Base-by-base conservation (phyloP, 2,888 invertebrate species). In the Parapristionchus giblindavisi region DNA sequence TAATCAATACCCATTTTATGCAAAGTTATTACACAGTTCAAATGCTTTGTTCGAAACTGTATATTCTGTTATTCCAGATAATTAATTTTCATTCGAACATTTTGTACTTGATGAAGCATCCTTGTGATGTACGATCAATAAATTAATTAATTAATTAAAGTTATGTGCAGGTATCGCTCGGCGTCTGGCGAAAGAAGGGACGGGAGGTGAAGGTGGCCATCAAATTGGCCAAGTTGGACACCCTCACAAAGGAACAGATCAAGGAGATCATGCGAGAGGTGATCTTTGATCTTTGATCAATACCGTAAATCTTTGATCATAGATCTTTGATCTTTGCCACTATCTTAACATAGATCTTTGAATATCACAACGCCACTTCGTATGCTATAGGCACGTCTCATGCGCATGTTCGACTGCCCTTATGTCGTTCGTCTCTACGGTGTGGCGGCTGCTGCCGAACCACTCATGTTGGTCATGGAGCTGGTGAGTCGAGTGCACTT, bases 401-500 rank as follows among this genome's bases (percentile, higher is more conserved):
- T 79, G 79, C 74, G 79, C 34, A 54, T 48, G 3, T 77, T 79
- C 52, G 65, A 77, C 24, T 77, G 75, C 54, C 77, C 77, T 6
- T 75, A 76, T 51, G 71, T 79, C 38, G 75, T 78, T 75, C 43
- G 61, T 60, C 74, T 81, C 51, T 78, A 78, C 52, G 81, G 82
- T 34, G 81, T 81, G 21, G 82, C 82, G 32, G 82, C 83, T 4
- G 77, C 75, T 5, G 40, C 48, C 14, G 83, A 83, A 63, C 83
- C 83, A 4, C 70, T 83, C 27, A 80, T 79, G 77, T 75, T 82
- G 56, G 81, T 83, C 51, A 83, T 82, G 81, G 83, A 83, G 43
- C 58, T 83, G 71, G 81, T 77, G 43, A 74, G 76, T n/a, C n/a
- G n/a, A n/a, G n/a, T n/a, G n/a, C n/a, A n/a, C n/a, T n/a, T n/a